Evolutionary conservation across 2,113 vertebrate genomes (phyloP), one percentile per base, ranked within the genome.

Genomic region (Tichodroma muraria): DNA sequence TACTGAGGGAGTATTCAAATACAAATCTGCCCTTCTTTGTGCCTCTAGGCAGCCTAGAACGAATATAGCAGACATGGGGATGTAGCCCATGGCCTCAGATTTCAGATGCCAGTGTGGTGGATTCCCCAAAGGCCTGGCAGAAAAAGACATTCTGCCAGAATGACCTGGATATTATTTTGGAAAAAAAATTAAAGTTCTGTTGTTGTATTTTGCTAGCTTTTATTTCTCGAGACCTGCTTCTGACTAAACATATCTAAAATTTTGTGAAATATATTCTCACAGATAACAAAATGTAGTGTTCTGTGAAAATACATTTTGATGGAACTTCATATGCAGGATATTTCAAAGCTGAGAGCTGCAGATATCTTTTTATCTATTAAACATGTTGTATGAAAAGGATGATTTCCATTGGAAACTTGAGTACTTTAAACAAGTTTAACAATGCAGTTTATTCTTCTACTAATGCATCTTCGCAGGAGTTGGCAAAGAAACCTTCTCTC

Each of bases 331-430:
- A 78, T 87, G 78, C 85, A 77, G 37, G 61, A 40, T 45, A 52
- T 87, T 92, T 79, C 9, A 8, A 82, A 92, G 68, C 93, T 64
- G 79, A 91, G 38, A 79, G n/a, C 56, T 82, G 60, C 88, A 63
- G 61, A 91, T 73, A 92, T 95, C 88, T 90, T 83, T 89, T 90
- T 93, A 84, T 85, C 89, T 93, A 75, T 95, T 94, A 95, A 94
- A 65, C 18, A 82, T 52, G 60, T 85, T 91, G 54, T 86, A 81
- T 71, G 61, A 75, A 93, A 81, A 88, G 47, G 68, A 49, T 85
- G 15, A 61, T 93, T 94, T 91, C 72, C 77, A 54, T 73, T 93
- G 89, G 85, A 69, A 75, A 89, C 92, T 75, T 86, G 70, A 92
- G 88, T 85, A 93, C 53, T 94, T 94, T 82, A 92, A 91, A 84